Conservation (phyloP, 92 coral and sea anemone genomes). For the Ricordea florida region DNA sequence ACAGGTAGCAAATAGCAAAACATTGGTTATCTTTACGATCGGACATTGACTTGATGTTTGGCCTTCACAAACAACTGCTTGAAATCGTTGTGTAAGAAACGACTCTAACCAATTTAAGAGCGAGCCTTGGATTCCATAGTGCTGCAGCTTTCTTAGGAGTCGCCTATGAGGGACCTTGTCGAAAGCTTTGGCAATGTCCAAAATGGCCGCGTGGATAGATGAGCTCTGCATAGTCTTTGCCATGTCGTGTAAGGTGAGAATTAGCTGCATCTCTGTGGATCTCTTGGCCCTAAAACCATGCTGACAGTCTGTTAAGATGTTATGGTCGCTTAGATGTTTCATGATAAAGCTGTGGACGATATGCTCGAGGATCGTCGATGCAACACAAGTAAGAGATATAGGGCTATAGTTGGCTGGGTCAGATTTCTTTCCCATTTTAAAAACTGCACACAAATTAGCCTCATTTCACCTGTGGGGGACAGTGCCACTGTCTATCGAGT, state of each 20-base stretch:
- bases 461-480: slow-evolving; percentile 62
- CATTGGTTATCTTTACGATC: too few relatives aligned
- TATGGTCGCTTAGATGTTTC: slow-evolving; percentile 19
- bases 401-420: slow-evolving; percentile 50
- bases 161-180: slow-evolving; percentile 51
- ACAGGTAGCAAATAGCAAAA: too few relatives aligned
- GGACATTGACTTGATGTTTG: too few relatives aligned
- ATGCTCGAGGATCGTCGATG: slow-evolving; percentile 42
- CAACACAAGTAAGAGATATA: slow-evolving; percentile 45
- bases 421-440: slow-evolving; percentile 40
- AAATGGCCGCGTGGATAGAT: slow-evolving; percentile 27
- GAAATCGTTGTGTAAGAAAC: slow-evolving; percentile 27
- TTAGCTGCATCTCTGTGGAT: slow-evolving; percentile 47
- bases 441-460: slow-evolving; percentile 59
- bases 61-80: slow-evolving; percentile 28
- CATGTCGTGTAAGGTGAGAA: slow-evolving; percentile 39
- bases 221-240: slow-evolving; percentile 18
- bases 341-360: slow-evolving; percentile 28
- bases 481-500: slow-evolving; percentile 21
- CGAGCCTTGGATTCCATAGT: slow-evolving; percentile 43
- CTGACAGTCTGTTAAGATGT: slow-evolving; percentile 31
- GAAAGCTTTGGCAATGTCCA: slow-evolving; percentile 47
- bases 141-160: slow-evolving; percentile 26
- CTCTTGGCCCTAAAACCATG: slow-evolving; percentile 48
- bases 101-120: slow-evolving; percentile 45